These are phyloP conservation scores for Odocoileus virginianus DNA, from an alignment of 2,113 vertebrate genomes.

Conservation along the genomic window DNA sequence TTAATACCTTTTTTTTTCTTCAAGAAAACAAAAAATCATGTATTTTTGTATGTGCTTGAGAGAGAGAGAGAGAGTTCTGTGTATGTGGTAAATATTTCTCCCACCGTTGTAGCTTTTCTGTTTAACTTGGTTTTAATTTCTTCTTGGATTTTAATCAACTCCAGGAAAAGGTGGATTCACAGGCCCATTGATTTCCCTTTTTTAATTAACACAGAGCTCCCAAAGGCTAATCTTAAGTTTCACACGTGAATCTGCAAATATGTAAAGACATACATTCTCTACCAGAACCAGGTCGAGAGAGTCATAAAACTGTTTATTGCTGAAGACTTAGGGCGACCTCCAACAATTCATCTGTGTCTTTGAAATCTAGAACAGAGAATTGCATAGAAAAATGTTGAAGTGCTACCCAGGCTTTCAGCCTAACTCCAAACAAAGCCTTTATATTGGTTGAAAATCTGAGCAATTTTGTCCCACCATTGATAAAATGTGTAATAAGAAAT, in stretches of 20 bases:
- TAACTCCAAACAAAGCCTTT: not conserved
- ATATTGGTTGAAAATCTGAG: not conserved
- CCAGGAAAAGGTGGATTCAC: conserved; percentile 56
- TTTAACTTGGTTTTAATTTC: conserved; percentile 63
- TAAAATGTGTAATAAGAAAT: not conserved
- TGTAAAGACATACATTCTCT: not conserved
- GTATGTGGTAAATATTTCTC: conserved; percentile 13
- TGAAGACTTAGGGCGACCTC: not conserved
- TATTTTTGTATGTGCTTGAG: conserved; percentile 30
- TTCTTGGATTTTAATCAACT: conserved; percentile 60
- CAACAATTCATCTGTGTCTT: not conserved
- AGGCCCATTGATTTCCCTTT: conserved; percentile 51
- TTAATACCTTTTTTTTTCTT: conserved; percentile 79
- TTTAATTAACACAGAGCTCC: conserved; percentile 56
- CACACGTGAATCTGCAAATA: not conserved
- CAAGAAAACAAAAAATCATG: conserved; percentile 68
- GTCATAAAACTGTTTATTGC: not conserved
- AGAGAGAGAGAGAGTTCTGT: not conserved
- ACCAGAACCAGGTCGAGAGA: not conserved
- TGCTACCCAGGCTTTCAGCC: not conserved
- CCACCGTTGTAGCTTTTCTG: not conserved
- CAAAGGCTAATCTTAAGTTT: conserved; percentile 40
- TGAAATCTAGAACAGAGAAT: not conserved
- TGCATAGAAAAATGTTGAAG: not conserved
- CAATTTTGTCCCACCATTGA: not conserved